These are phyloP conservation scores for Apis mellifera DNA, from an alignment of 1,140 invertebrate genomes.

Conservation along the genomic window DNA sequence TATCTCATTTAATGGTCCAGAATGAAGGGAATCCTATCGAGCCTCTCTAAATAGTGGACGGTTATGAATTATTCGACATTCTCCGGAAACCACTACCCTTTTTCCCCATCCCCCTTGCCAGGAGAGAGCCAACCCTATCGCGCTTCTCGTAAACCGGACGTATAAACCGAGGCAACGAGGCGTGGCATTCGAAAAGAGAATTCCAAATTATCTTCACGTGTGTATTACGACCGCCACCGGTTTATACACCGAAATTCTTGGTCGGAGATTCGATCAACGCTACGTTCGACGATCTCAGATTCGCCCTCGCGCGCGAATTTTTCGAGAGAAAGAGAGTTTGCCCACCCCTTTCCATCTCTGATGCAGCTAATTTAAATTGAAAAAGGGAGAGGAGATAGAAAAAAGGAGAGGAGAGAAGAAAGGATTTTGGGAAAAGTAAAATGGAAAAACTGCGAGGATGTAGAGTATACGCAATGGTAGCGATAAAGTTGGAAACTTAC, in stretches of 20 bases:
- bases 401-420: no score
- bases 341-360: not conserved
- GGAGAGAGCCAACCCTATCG: no score
- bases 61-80: conserved; percentile 10
- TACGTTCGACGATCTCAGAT: not conserved
- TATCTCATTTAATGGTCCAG: not conserved
- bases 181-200: conserved; percentile 34
- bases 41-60: not conserved
- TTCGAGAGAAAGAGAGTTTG: no score
- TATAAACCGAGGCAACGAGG: conserved; percentile 17
- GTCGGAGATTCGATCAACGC: not conserved
- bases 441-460: not conserved
- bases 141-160: conserved; percentile 35
- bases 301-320: not conserved
- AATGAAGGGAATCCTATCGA: not conserved
- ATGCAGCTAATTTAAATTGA: not conserved
- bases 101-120: not conserved
- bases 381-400: not conserved
- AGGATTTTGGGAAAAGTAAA: not conserved
- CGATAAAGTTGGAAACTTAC: not conserved
- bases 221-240: not conserved
- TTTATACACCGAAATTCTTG: conserved; percentile 7
- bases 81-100: not conserved
- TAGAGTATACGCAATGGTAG: not conserved
- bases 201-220: conserved; percentile 18